Evolutionary conservation across 2,797 vertebrate genomes (phyloP).

Genomic region (Cuniculus paca): DNA sequence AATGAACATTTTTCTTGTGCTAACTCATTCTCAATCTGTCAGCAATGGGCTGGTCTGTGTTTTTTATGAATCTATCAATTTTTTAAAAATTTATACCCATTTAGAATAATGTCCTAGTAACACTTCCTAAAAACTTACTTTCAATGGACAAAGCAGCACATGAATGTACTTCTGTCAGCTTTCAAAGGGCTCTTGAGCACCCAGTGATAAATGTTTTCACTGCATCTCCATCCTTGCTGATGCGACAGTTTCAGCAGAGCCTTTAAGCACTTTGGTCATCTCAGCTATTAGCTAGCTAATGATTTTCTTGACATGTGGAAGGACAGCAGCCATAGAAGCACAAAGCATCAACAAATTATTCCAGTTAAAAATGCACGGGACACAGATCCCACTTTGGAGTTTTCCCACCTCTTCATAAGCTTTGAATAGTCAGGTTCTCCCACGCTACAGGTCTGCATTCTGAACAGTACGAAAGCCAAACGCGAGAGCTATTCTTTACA

Average conservation of each 20-base stretch:
- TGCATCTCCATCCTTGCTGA: background rate
- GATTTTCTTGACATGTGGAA: background rate
- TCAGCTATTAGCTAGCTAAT: background rate
- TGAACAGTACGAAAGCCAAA: slow-evolving; percentile 37
- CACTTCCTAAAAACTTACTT: slow-evolving; percentile 19
- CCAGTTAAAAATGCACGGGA: background rate
- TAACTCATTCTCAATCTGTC: background rate
- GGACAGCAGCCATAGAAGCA: background rate
- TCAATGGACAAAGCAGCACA: background rate
- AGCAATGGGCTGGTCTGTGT: background rate
- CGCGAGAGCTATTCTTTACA: background rate
- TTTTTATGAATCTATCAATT: background rate
- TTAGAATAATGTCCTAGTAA: background rate
- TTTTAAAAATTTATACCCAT: background rate
- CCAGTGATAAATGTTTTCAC: background rate
- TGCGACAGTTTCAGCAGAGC: background rate
- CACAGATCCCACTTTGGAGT: background rate
- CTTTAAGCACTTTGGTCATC: background rate
- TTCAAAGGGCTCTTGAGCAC: background rate
- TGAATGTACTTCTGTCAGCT: background rate
- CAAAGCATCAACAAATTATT: background rate
- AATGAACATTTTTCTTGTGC: background rate
- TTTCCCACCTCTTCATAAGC: background rate
- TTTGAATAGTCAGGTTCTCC: background rate
- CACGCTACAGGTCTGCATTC: background rate